Conservation (phyloP, 2,113 vertebrate species). For the Crotalus horridus region DNA sequence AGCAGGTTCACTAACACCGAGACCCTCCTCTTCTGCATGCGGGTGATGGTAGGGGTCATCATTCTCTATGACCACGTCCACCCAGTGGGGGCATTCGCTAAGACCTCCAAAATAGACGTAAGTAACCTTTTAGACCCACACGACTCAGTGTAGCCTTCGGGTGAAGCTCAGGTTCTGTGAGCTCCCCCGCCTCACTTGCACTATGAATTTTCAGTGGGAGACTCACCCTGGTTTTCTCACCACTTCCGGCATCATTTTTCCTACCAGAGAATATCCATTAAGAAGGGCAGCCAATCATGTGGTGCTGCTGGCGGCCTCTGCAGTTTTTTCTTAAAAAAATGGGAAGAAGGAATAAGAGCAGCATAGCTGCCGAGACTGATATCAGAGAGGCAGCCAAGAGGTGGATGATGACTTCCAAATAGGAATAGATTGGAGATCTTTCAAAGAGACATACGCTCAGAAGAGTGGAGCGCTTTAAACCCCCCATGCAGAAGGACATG, state of each 20-base stretch:
- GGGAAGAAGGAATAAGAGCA: too few species aligned
- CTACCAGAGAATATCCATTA: neutral
- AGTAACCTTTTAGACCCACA: constrained; percentile 50
- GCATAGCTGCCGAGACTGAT: too few species aligned
- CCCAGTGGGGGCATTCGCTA: constrained; percentile 89
- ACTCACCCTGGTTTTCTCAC: neutral
- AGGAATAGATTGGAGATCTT: too few species aligned
- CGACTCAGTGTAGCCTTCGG: neutral
- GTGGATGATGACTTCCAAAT: too few species aligned
- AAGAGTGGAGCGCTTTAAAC: too few species aligned
- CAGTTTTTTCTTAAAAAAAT: too few species aligned
- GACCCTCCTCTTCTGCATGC: constrained; percentile 93
- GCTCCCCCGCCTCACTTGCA: neutral
- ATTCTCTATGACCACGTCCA: constrained; percentile 94
- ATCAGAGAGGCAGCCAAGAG: too few species aligned
- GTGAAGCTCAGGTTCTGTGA: neutral
- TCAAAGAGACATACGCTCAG: too few species aligned
- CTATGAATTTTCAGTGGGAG: neutral
- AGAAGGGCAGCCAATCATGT: neutral
- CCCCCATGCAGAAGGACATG: neutral
- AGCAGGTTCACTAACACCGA: constrained; percentile 93
- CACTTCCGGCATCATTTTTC: neutral
- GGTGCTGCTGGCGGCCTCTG: neutral
- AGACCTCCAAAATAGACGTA: constrained; percentile 93
- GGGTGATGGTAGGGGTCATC: constrained; percentile 93